These are phyloP conservation scores for Plebejus anna DNA, from an alignment of 2,888 invertebrate species.

Conservation along the genomic window DNA sequence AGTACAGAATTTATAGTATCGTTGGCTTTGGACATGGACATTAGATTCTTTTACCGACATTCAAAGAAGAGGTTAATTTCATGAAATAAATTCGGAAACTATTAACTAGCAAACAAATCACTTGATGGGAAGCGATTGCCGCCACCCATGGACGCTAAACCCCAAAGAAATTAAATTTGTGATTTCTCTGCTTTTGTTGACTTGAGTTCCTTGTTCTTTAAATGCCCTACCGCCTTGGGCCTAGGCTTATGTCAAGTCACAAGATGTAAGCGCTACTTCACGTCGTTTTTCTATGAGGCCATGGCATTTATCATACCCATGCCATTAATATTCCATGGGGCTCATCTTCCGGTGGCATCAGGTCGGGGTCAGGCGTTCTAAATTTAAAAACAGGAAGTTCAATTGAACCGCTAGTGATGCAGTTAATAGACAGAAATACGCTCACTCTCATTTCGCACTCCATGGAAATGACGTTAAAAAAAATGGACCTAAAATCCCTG, in stretches of 20 bases:
- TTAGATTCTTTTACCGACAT: no score
- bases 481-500: conserved; percentile 53
- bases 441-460: conserved; percentile 64
- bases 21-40: no score
- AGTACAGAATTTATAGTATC: no score
- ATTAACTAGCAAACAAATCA: no score
- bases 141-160: no score
- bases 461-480: conserved; percentile 56
- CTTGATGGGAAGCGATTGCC: no score
- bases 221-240: no score
- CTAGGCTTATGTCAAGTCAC: neutral
- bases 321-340: conserved; percentile 20
- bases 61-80: no score
- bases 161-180: no score
- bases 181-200: no score
- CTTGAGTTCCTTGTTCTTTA: no score
- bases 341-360: conserved; percentile 30
- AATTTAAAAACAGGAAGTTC: conserved; percentile 75
- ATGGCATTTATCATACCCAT: neutral
- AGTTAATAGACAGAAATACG: conserved; percentile 71
- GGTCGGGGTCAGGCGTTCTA: conserved; percentile 40
- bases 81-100: no score
- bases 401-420: conserved; percentile 71
- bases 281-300: neutral
- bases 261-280: neutral